These are phyloP conservation scores for Zoroaster sp. DNA, from an alignment of 53 echinoderm and acorn worm genomes.

Conservation along the genomic window DNA sequence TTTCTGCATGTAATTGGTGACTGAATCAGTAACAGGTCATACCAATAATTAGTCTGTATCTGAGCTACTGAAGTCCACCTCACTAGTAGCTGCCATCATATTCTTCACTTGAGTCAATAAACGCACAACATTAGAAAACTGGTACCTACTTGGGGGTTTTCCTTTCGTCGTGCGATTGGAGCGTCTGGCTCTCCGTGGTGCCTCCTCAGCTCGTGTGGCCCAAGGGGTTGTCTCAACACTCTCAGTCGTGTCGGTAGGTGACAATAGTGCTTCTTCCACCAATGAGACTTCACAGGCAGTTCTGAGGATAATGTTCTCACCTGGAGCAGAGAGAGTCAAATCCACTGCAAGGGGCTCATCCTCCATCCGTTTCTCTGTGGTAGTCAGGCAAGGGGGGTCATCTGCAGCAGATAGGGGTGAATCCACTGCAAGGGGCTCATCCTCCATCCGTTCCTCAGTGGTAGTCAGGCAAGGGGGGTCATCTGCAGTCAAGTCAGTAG, in stretches of 20 bases:
- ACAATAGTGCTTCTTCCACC: background rate
- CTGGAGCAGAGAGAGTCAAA: background rate
- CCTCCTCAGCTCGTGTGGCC: background rate
- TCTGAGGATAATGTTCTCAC: background rate
- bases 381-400: too few relatives aligned
- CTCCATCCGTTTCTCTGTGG: too few relatives aligned
- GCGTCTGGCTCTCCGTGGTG: background rate
- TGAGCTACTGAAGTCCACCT: background rate
- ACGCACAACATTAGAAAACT: slow-evolving; percentile 17
- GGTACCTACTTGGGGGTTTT: slow-evolving; percentile 7
- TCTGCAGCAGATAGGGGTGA: background rate
- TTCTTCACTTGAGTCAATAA: background rate
- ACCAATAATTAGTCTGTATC: background rate
- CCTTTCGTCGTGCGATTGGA: background rate
- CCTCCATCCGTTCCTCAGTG: too few relatives aligned
- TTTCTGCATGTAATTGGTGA: background rate
- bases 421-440: background rate
- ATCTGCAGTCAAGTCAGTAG: background rate
- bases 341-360: too few relatives aligned
- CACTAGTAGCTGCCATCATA: background rate
- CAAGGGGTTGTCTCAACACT: background rate
- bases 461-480: too few relatives aligned
- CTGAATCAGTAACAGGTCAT: background rate
- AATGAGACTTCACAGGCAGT: background rate
- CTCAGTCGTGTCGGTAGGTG: background rate